Evolutionary conservation across 35 echinoderm and acorn worm genomes (phyloP).

Genomic region (Apostichopus parvimensis): DNA sequence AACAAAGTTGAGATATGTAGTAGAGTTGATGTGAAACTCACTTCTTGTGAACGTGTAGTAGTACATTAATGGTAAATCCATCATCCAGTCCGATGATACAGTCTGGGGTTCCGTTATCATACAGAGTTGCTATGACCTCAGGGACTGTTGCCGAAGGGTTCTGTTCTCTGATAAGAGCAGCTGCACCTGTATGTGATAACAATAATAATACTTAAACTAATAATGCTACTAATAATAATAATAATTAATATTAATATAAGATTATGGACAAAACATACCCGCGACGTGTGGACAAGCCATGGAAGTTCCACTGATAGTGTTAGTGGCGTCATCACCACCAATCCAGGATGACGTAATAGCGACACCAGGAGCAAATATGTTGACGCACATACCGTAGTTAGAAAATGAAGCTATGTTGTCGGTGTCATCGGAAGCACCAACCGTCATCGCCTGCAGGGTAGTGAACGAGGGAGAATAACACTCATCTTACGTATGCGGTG

Average conservation of each 20-base stretch:
- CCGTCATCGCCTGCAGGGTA: slow-evolving; percentile 59
- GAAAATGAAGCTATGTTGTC: slow-evolving; percentile 31
- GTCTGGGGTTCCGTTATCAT: not conserved
- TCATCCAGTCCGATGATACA: not conserved
- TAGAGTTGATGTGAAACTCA: not conserved
- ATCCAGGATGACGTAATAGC: slow-evolving; percentile 53
- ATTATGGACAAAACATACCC: slow-evolving; percentile 34
- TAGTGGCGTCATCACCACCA: slow-evolving; percentile 34
- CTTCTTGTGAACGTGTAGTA: not conserved
- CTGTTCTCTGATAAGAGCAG: not conserved
- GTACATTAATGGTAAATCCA: not conserved
- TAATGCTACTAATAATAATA: not conserved
- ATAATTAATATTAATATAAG: not conserved
- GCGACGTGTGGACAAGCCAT: slow-evolving; percentile 69
- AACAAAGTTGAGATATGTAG: too few species aligned
- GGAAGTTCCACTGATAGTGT: slow-evolving; percentile 59
- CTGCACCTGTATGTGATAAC: not conserved
- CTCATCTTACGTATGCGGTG: not conserved
- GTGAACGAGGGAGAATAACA: not conserved
- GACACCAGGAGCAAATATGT: slow-evolving; percentile 68
- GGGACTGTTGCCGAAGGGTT: not conserved
- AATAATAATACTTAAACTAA: too few species aligned
- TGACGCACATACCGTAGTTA: slow-evolving; percentile 54
- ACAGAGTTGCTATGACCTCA: not conserved
- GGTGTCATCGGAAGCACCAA: slow-evolving; percentile 46